Conservation (phyloP, 2,888 invertebrate genomes). For the Blomia tropicalis region DNA sequence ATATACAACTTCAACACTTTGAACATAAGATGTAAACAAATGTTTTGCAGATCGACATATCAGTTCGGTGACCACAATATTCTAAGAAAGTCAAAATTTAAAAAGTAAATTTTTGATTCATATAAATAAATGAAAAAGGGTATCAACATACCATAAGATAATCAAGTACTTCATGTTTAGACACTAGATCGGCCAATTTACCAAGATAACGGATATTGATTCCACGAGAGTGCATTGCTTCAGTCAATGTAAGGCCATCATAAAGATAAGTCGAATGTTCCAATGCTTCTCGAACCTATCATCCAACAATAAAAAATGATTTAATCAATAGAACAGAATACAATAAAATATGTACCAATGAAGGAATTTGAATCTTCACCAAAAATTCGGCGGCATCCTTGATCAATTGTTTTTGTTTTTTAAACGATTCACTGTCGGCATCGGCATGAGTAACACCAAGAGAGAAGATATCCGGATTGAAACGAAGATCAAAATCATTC, state of each 20-base stretch:
- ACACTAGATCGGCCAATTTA: conserved; percentile 62
- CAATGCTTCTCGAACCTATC: conserved; percentile 71
- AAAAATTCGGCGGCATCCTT: conserved; percentile 91
- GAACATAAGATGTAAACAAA: conserved; percentile 74
- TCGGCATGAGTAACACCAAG: conserved; percentile 73
- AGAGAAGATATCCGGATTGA: conserved; percentile 96
- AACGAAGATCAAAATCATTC: conserved; percentile 86
- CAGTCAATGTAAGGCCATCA: conserved; percentile 80
- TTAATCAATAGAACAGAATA: conserved; percentile 21
- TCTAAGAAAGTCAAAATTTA: too few species aligned
- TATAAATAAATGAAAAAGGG: not conserved
- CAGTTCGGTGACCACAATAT: conserved; percentile 76
- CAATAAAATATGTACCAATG: conserved; percentile 54
- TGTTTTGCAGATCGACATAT: conserved; percentile 80
- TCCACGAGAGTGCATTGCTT: conserved; percentile 75
- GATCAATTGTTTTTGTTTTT: conserved; percentile 71
- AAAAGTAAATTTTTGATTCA: conserved; percentile 10
- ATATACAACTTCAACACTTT: conserved; percentile 76
- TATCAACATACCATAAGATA: conserved; percentile 45
- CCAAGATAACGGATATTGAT: conserved; percentile 94
- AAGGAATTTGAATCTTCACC: conserved; percentile 79
- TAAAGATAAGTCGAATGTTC: conserved; percentile 83
- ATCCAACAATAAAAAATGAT: conserved; percentile 22
- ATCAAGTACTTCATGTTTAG: conserved; percentile 58
- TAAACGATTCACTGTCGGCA: conserved; percentile 49